Conservation (phyloP, 2,113 vertebrate genomes). For the Nothobranchius kuhntae region DNA sequence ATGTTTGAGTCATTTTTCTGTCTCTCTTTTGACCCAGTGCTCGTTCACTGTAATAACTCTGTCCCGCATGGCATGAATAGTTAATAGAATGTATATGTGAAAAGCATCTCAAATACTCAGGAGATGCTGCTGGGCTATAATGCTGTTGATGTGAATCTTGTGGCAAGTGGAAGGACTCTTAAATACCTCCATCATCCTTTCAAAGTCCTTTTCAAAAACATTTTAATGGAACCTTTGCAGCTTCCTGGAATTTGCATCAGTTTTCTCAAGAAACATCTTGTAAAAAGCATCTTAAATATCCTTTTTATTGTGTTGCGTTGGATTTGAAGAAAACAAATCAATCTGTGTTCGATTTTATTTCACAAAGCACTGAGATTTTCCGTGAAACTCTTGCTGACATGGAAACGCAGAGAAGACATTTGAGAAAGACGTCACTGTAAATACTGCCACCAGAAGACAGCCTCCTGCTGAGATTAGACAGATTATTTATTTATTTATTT, state of each 20-base stretch:
- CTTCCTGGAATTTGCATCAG: not conserved
- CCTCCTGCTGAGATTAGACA: constrained; percentile 28
- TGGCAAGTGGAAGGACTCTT: constrained; percentile 14
- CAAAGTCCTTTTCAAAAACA: constrained; percentile 2
- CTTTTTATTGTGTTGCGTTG: not conserved
- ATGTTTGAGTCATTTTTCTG: not conserved
- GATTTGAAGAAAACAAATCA: constrained; percentile 5
- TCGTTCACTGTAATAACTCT: constrained; percentile 40
- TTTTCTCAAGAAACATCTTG: constrained; percentile 1
- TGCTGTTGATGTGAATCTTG: constrained; percentile 14
- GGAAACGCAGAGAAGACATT: constrained; percentile 12
- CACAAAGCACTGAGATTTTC: constrained; percentile 17
- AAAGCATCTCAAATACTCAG: constrained; percentile 32
- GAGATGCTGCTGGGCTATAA: constrained; percentile 22
- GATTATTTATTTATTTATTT: not conserved
- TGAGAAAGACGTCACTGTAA: constrained; percentile 18
- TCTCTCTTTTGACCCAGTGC: constrained; percentile 25
- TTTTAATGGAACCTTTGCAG: constrained; percentile 8
- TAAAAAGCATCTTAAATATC: not conserved
- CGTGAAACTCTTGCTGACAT: constrained; percentile 8
- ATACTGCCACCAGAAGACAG: constrained; percentile 7
- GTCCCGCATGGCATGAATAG: constrained; percentile 48
- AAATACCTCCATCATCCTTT: not conserved
- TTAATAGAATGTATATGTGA: constrained; percentile 43
- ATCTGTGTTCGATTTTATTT: constrained; percentile 44